These are phyloP conservation scores for Muscicapa adusta DNA, from an alignment of 2,113 vertebrate genomes.

Conservation along the genomic window DNA sequence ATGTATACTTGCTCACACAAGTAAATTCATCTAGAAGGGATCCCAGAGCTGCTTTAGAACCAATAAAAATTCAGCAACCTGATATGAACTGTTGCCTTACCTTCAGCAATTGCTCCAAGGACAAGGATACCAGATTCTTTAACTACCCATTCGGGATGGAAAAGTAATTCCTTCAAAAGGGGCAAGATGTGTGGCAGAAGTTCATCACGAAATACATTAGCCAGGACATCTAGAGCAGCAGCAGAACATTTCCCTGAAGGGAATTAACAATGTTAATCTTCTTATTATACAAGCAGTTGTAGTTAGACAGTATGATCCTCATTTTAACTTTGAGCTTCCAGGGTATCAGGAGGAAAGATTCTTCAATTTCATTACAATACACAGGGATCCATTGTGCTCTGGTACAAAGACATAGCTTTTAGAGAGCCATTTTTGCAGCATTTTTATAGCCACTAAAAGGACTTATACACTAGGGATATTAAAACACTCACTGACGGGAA, in stretches of 20 bases:
- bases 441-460: background rate
- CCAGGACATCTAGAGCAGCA: conserved; percentile 90
- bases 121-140: conserved; percentile 97
- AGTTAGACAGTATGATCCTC: background rate
- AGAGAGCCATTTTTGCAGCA: background rate
- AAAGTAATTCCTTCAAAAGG: conserved; percentile 92
- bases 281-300: background rate
- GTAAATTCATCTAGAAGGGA: background rate
- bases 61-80: background rate
- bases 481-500: background rate
- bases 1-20: background rate
- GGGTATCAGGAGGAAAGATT: background rate
- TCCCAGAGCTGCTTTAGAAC: background rate
- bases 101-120: conserved; percentile 95
- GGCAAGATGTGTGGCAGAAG: conserved; percentile 91
- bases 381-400: background rate
- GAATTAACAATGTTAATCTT: background rate
- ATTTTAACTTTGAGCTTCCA: background rate
- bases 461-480: background rate
- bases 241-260: conserved; percentile 92
- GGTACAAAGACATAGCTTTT: background rate
- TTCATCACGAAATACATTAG: conserved; percentile 95
- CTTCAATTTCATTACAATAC: background rate
- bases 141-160: conserved; percentile 92
- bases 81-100: conserved; percentile 60